These are phyloP conservation scores for Thymelicus sylvestris DNA, from an alignment of 2,888 invertebrate species.

Conservation along the genomic window DNA sequence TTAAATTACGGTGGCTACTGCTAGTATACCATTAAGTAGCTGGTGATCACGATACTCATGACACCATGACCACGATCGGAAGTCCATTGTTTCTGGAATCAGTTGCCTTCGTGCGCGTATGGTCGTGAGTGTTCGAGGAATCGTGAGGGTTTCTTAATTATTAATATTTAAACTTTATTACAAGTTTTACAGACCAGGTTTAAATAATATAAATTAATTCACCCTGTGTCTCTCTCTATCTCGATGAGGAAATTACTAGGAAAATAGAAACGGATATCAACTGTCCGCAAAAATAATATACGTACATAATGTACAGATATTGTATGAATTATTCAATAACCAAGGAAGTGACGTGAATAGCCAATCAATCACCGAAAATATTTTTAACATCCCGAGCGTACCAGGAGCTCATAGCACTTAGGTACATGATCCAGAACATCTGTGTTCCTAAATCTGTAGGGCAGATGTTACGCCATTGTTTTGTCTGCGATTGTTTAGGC, in stretches of 20 bases:
- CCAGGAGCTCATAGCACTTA: constrained; percentile 19
- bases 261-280: too few species aligned
- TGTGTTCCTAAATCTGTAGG: constrained; percentile 25
- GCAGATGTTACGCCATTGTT: constrained; percentile 29
- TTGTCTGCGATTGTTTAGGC: constrained; percentile 1
- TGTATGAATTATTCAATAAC: too few species aligned
- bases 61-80: constrained; percentile 25
- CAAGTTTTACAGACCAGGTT: neutral
- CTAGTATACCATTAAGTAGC: neutral
- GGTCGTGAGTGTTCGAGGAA: constrained; percentile 17
- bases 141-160: constrained; percentile 20
- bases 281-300: too few species aligned
- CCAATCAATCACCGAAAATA: constrained; percentile 3
- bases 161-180: neutral
- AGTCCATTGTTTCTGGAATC: constrained; percentile 27
- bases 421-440: constrained; percentile 19
- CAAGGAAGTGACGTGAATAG: neutral
- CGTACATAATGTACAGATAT: too few species aligned
- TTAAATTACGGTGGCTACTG: neutral
- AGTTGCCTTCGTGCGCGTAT: constrained; percentile 17
- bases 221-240: too few species aligned
- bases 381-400: neutral
- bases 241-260: too few species aligned
- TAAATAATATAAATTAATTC: neutral
- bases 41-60: constrained; percentile 2